Percentiles rank a stretch among this genome's conserved stretches.
Evolutionary conservation across 2,888 invertebrate species (phyloP).

Genomic region (Cremastinae sp.): DNA sequence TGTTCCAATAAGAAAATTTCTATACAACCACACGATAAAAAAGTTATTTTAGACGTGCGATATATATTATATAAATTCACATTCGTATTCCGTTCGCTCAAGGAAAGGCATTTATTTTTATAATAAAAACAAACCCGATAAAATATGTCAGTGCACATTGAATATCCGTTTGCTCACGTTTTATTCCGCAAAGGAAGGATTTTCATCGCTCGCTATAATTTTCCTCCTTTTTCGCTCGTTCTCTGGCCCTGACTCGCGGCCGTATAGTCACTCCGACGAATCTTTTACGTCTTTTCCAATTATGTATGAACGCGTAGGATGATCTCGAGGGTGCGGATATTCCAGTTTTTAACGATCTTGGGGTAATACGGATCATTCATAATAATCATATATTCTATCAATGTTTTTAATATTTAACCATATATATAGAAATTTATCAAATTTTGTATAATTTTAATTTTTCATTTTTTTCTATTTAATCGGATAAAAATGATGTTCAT

Average conservation of each 20-base stretch:
- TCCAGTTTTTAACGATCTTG: not conserved
- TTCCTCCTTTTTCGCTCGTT: conserved; percentile 15
- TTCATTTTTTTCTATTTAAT: not conserved
- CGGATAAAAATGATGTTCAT: too few relatives aligned
- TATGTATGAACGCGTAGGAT: conserved; percentile 48
- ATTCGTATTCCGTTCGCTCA: conserved; percentile 1
- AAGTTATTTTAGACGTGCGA: conserved; percentile 38
- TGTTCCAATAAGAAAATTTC: conserved; percentile 8
- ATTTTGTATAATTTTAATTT: too few relatives aligned
- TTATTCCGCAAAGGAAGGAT: not conserved
- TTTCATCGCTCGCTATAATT: not conserved
- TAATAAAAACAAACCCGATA: conserved; percentile 13
- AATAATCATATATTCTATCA: too few relatives aligned
- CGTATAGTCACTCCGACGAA: conserved; percentile 39
- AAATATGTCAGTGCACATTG: conserved; percentile 51
- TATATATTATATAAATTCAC: not conserved
- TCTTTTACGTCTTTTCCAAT: conserved; percentile 52
- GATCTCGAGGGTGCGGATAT: conserved; percentile 31
- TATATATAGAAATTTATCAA: too few relatives aligned
- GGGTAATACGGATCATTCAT: conserved; percentile 30
- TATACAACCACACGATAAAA: conserved; percentile 30
- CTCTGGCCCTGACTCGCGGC: not conserved
- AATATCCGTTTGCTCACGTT: conserved; percentile 13
- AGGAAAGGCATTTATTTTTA: conserved; percentile 20
- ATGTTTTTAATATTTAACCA: too few relatives aligned